phyloP scores from a whole-genome alignment of 2,888 invertebrate genomes.

The Camptogramma bilineatum region DNA sequence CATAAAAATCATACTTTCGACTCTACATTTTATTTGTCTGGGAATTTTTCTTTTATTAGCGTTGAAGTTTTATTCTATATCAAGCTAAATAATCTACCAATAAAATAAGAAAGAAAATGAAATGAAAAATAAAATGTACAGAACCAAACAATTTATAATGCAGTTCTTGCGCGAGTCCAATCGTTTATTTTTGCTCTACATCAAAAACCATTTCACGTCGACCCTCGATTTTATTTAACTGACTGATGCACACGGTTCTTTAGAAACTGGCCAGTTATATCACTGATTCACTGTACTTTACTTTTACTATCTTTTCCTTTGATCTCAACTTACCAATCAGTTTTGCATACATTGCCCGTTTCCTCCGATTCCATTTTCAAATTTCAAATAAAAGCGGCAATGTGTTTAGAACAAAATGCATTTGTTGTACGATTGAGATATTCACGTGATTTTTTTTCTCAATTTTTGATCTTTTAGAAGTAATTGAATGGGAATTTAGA shows the following conservation, averaged over 20 bases:
- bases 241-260: constrained; percentile 29
- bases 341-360: constrained; percentile 38
- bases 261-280: constrained; percentile 50
- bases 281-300: constrained; percentile 50
- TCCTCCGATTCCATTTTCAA: background rate
- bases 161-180: constrained; percentile 38
- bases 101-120: background rate
- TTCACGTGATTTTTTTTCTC: constrained; percentile 20
- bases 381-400: constrained; percentile 24
- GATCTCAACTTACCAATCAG: background rate
- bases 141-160: constrained; percentile 48
- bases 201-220: constrained; percentile 37
- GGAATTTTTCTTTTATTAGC: background rate
- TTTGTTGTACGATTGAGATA: background rate
- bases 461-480: constrained; percentile 31
- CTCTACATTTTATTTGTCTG: no score
- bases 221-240: constrained; percentile 20
- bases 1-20: no score
- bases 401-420: constrained; percentile 11
- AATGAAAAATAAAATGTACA: constrained; percentile 41
- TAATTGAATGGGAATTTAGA: constrained; percentile 36
- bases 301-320: constrained; percentile 35
- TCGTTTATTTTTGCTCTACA: constrained; percentile 54
- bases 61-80: background rate
- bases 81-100: background rate